phyloP scores from a whole-genome alignment of 2,797 vertebrate species.

The Pipistrellus pipistrellus region DNA sequence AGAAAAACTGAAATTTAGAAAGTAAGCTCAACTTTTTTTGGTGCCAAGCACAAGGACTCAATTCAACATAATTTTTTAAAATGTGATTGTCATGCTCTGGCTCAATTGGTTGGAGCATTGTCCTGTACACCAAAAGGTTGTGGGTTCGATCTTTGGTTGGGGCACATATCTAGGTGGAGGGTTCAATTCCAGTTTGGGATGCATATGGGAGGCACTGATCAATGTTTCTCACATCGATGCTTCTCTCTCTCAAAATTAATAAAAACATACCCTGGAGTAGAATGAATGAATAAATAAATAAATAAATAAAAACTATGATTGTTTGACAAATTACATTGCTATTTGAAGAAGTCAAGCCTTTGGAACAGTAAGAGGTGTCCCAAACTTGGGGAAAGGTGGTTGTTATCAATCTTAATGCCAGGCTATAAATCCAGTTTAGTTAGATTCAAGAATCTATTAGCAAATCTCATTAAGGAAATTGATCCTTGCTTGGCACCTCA shows the following conservation, averaged over 20 bases:
- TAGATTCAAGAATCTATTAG: slow-evolving; percentile 11
- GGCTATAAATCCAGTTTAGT: neutral
- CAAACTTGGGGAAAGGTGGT: neutral
- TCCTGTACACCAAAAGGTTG: neutral
- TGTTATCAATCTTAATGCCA: neutral
- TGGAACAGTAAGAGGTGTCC: neutral
- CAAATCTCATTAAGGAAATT: slow-evolving; percentile 7
- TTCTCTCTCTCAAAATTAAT: neutral
- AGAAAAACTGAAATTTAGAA: neutral
- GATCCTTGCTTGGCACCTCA: neutral
- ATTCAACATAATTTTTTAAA: neutral
- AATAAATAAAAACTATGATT: neutral
- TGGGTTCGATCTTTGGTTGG: no score
- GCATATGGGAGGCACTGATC: neutral
- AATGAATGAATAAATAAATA: neutral
- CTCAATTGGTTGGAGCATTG: neutral
- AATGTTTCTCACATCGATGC: neutral
- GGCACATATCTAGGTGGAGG: neutral
- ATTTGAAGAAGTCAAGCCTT: neutral
- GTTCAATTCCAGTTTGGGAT: neutral
- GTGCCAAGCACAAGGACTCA: neutral
- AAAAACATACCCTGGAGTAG: neutral
- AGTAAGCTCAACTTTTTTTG: slow-evolving; percentile 10
- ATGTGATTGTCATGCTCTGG: neutral
- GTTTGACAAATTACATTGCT: neutral